phyloP scores from a whole-genome alignment of 2,797 vertebrate species.

The Discoglossus pictus region DNA sequence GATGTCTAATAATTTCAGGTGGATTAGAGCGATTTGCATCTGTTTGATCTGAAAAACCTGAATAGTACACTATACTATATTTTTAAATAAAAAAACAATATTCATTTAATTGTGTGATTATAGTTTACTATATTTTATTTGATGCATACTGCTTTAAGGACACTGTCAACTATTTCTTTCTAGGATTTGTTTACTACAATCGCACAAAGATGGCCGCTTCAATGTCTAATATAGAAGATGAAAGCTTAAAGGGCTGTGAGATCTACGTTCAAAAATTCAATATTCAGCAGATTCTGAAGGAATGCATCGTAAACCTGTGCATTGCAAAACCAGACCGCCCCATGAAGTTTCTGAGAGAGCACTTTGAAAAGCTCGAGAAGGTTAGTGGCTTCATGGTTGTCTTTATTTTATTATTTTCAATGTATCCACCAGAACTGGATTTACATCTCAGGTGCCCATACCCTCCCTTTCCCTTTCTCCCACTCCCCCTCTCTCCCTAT shows the following conservation, averaged over 20 bases:
- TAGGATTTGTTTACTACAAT: slow-evolving; percentile 55
- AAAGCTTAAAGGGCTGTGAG: slow-evolving; percentile 92
- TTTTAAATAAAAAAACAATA: too few relatives aligned
- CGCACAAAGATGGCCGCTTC: slow-evolving; percentile 81
- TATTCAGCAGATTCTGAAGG: slow-evolving; percentile 94
- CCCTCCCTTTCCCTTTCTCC: too few relatives aligned
- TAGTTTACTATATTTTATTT: too few relatives aligned
- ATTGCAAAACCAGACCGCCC: slow-evolving; percentile 92
- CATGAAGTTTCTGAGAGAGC: slow-evolving; percentile 93
- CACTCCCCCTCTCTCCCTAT: too few relatives aligned
- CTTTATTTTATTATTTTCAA: neutral
- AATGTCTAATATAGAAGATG: slow-evolving; percentile 85
- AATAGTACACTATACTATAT: too few relatives aligned
- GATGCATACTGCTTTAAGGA: too few relatives aligned
- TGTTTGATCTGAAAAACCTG: too few relatives aligned
- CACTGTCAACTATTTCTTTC: slow-evolving; percentile 54
- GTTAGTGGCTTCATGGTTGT: slow-evolving; percentile 67
- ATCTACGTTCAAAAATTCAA: slow-evolving; percentile 94
- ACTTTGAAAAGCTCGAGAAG: slow-evolving; percentile 98
- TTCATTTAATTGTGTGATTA: too few relatives aligned
- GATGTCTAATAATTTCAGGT: too few relatives aligned
- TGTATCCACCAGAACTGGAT: too few relatives aligned
- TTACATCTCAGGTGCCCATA: too few relatives aligned
- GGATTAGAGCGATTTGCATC: too few relatives aligned
- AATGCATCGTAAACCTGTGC: slow-evolving; percentile 95